Evolutionary conservation across 2,797 vertebrate species (phyloP), one percentile per base, ranked within the genome.

Genomic region (Scleropages formosus): DNA sequence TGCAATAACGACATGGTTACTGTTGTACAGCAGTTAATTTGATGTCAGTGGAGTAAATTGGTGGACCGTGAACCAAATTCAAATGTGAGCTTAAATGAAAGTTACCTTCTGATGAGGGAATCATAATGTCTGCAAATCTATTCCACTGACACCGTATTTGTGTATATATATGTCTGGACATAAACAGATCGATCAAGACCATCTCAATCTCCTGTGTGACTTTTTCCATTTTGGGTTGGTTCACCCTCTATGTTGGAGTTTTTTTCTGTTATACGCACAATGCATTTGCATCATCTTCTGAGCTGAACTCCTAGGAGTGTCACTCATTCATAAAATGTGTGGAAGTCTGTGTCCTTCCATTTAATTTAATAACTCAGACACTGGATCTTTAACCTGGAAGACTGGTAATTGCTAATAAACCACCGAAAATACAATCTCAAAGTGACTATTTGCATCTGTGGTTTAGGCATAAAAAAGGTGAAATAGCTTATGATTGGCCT

Each of bases 1-100:
- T 24, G 73, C 60, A 69, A 72, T 63, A 61, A 56, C 22, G 24
- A 18, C n/a, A 46, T 72, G 53, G n/a, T 60, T 75, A 51, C 27
- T 72, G 39, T 60, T 24, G 31, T 20, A 47, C n/a, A 56, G 20
- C 39, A 59, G 11, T 65, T 66, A 20, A 31, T 74, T 47, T 61
- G 49, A 69, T 44, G 26, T 12, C 46, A 16, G 44, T 22, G 20
- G 39, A 68, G 49, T 49, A 24, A 68, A 68, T 49, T 24, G 22
- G 1, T 47, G 49, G 20, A 68, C 18, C 46, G 44, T 46, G 13
- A 69, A n/a, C 20, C 12, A 61, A 18, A 27, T 76, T 31, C 8
- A 44, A 72, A 58, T 47, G 18, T 62, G 18, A 15, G 76, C 22
- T 1, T 53, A 16, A 47, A 22, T 44, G 47, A 10, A 53, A 24